Conservation (phyloP, 2,888 invertebrate genomes). For the Ypsolopha scabrella region DNA sequence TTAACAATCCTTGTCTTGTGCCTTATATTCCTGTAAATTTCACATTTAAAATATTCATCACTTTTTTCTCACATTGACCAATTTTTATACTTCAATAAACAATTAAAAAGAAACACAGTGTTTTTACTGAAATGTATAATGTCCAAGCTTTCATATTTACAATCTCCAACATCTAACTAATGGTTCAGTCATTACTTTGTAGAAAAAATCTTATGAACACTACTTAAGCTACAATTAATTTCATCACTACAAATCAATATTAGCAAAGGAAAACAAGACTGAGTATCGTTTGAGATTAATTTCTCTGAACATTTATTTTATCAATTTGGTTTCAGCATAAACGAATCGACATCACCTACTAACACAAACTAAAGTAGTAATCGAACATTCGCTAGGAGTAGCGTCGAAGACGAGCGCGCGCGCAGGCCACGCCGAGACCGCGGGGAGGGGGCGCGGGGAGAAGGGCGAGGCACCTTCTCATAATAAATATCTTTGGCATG, state of each 20-base stretch:
- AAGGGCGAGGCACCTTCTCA: slow-evolving; percentile 33
- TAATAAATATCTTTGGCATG: slow-evolving; percentile 71
- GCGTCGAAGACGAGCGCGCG: slow-evolving; percentile 16
- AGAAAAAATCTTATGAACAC: slow-evolving; percentile 61
- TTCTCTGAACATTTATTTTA: slow-evolving; percentile 24
- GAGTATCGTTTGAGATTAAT: slow-evolving; percentile 62
- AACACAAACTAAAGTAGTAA: background rate
- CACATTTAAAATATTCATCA: slow-evolving; percentile 8
- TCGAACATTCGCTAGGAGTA: background rate
- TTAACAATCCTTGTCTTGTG: background rate
- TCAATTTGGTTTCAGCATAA: slow-evolving; percentile 40
- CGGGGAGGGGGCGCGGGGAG: background rate
- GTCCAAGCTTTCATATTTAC: slow-evolving; percentile 66
- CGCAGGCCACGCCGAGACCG: slow-evolving; percentile 17
- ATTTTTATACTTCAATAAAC: slow-evolving; percentile 1
- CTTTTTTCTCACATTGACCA: slow-evolving; percentile 5
- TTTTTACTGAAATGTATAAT: slow-evolving; percentile 48
- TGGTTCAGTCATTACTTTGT: slow-evolving; percentile 65
- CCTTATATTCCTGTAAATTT: background rate
- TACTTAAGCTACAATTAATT: slow-evolving; percentile 24
- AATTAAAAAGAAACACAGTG: background rate
- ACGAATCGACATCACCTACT: slow-evolving; percentile 17
- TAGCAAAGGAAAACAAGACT: slow-evolving; percentile 60
- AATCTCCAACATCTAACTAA: slow-evolving; percentile 60
- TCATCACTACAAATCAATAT: slow-evolving; percentile 58